These are phyloP conservation scores for Petromus typicus DNA, from an alignment of 2,113 vertebrate species.

Conservation along the genomic window DNA sequence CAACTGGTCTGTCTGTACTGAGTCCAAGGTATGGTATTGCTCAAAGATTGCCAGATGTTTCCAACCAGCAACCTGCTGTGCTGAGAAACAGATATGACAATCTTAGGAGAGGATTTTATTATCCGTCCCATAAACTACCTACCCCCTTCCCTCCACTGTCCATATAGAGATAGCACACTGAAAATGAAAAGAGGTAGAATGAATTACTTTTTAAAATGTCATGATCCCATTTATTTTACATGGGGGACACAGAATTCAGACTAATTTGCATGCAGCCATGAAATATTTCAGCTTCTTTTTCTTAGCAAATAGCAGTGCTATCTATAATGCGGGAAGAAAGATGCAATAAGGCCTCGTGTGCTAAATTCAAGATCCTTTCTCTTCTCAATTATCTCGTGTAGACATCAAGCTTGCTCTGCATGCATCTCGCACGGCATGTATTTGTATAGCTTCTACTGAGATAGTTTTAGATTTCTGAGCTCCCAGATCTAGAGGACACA, in stretches of 20 bases:
- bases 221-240: constrained; percentile 22
- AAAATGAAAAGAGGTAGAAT: not conserved
- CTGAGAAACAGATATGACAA: not conserved
- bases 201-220: not conserved
- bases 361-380: constrained; percentile 21
- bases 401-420: not conserved
- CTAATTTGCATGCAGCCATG: constrained; percentile 42
- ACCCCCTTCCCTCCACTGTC: not conserved
- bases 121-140: not conserved
- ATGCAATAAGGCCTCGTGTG: not conserved
- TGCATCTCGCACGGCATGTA: not conserved
- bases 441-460: constrained; percentile 47
- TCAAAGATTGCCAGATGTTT: not conserved
- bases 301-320: constrained; percentile 54
- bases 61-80: not conserved
- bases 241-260: constrained; percentile 6
- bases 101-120: not conserved
- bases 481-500: not conserved
- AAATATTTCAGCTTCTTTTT: not conserved
- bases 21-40: not conserved
- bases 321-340: not conserved
- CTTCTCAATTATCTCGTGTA: not conserved
- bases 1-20: not conserved
- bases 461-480: constrained; percentile 38
- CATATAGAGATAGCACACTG: not conserved